Conservation (phyloP, 1,140 invertebrate genomes). For the Drosophila setifemur region DNA sequence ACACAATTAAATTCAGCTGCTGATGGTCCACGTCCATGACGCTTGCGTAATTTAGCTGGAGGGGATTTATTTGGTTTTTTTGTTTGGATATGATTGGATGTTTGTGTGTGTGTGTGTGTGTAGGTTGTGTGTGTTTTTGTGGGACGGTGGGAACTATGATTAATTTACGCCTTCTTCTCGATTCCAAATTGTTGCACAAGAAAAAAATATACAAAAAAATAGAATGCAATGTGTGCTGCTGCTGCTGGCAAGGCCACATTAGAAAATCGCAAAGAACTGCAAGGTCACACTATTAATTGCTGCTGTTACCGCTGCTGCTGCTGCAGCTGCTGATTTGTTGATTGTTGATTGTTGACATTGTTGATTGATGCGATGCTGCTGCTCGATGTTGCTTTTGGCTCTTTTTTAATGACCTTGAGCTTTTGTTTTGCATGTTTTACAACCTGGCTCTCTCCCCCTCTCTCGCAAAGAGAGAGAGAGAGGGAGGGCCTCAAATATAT, state of each 20-base stretch:
- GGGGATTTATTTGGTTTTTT: conserved; percentile 1
- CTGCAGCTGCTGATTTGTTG: conserved; percentile 24
- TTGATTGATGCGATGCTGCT: conserved; percentile 51
- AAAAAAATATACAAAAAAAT: conserved; percentile 33
- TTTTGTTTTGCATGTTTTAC: conserved; percentile 23
- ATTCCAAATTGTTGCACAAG: conserved; percentile 2
- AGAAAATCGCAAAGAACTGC: not conserved
- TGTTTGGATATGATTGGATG: not conserved
- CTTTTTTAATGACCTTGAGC: conserved; percentile 22
- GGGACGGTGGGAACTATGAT: not conserved
- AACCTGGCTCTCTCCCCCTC: conserved; percentile 7
- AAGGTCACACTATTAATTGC: not conserved
- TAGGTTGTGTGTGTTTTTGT: conserved; percentile 19
- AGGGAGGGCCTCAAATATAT: not conserved
- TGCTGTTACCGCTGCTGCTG: too few relatives aligned
- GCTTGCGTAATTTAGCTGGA: conserved; percentile 21
- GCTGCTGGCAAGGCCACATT: not conserved
- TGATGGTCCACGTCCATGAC: conserved; percentile 8
- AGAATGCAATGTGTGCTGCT: not conserved
- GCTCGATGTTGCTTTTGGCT: conserved; percentile 9
- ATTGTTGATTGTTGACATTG: conserved; percentile 62
- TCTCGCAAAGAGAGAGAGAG: not conserved
- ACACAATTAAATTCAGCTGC: conserved; percentile 68
- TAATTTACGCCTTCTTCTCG: too few relatives aligned
- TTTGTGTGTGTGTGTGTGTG: conserved; percentile 9